Base-by-base conservation (phyloP, 2,797 vertebrate genomes). In the Pterois miles region DNA sequence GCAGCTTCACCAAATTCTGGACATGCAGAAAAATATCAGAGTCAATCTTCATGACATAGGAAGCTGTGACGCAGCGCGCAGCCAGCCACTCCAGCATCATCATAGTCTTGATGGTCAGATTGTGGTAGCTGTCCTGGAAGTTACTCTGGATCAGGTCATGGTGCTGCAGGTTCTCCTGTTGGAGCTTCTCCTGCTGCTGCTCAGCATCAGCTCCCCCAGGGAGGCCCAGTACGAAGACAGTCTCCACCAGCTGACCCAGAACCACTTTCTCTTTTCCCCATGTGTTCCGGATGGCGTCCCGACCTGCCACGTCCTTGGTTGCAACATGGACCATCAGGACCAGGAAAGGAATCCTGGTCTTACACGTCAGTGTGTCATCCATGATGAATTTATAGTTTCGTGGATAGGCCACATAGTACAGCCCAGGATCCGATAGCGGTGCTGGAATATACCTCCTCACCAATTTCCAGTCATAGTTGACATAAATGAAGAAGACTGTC, bases 81-180 rank as follows among this genome's bases (percentile, higher is more conserved):
- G 2, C 66, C 59, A 95, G 75, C 95, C 95, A 95, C 76, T 96
- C 92, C 84, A 94, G 52, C 3, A 94, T 96, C 90, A 96, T 73
- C 80, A 95, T 85, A 0, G 95, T 95, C 90, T 96, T 96, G 53
- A 94, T 77, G 20, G 96, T 96, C 59, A 96, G 80, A 79, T 96
- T 96, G 77, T 13, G 16, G 82, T 97, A 96, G 20, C 84, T 92
- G 84, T 96, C 94, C 1, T 80, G 11, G 76, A 96, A 97, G 20
- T 94, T 73, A 8, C 93, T 93, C 82, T 96, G 94, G 33, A 96
- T 65, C 3, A 96, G 53, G 43, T 96, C 96, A 0, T 20, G 65
- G 65, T 96, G 65, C 16, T 18, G 46, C 59, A 36, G 50, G 59
- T 82, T 93, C 89, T 95, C 95, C 31, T 48, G 48, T 8, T 1